Base-by-base conservation (phyloP, 2,797 vertebrate species). In the Amphiprion clarkii region DNA sequence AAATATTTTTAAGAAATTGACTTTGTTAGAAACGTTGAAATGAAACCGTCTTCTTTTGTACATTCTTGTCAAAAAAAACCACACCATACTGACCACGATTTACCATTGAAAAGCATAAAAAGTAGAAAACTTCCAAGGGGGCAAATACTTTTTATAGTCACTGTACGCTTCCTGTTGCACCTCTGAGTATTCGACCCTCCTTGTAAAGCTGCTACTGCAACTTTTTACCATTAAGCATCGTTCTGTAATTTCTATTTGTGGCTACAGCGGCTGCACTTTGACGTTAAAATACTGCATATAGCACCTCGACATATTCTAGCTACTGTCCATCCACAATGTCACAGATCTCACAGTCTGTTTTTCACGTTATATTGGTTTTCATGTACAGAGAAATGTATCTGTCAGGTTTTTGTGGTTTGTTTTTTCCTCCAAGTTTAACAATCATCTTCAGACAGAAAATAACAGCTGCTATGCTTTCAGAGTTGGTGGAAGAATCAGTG, bases 221-320 rank as follows among this genome's bases (percentile, higher is more conserved):
- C 44, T 46, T 46, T 19, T 19, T 7, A 17, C 8, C 8, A 13
- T 6, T 46, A 17, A 16, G 14, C 14, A 5, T 46, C 44, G 5
- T 46, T 14, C 17, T 0, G 5, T 46, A 19, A 7, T 46, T 46
- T 19, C 44, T 17, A 46, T 5, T 19, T 46, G 3, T 46, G 17
- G 44, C 44, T 19, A 59, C 23, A 31, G 27, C 0, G 6, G 11
- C 2, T 36, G 4, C 23, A 13, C 19, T 49, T 4, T 44, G 19
- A 10, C 13, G 0, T 5, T 21, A 40, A 82, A 87, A 72, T 74
- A 69, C 71, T 64, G 84, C 81, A 85, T 59, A 77, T 46, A 82
- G 73, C 75, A 60, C 77, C 60, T 73, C 42, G 1, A 69, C 21
- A 62, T n/a, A 59, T 42, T 14, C 74, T 53, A 33, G 1, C 55